Base-by-base conservation (phyloP, 2,113 vertebrate species). In the Catharus minimus region DNA sequence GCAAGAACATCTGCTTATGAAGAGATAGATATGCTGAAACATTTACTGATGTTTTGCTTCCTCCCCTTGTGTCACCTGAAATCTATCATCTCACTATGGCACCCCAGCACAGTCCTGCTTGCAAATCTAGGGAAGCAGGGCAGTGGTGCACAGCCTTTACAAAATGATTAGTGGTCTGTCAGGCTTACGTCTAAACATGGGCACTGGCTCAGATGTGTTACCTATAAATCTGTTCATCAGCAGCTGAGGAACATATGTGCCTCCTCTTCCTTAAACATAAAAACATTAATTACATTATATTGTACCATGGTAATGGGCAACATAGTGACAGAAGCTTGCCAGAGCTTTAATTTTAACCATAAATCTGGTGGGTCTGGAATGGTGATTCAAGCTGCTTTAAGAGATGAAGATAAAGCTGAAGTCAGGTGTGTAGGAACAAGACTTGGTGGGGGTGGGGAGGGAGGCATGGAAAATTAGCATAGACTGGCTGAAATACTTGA, bases 271-370 rank as follows among this genome's bases (percentile, higher is more conserved):
- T 96, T 95, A 93, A 95, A 95, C 94, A 96, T 92, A 94, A 95
- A 96, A 95, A 83, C 96, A 97, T 97, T 96, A 97, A 97, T 97
- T 97, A 96, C 68, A 36, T 89, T 94, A 78, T 81, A 94, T 92
- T 93, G 90, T 95, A 92, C 85, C 89, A 75, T 23, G 57, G 90
- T 88, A 95, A 97, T 66, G 90, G 94, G 94, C 87, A 88, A 52
- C 16, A 2, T 1, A 50, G 93, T 86, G 92, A 88, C 83, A 79
- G 95, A 83, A 75, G 72, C 89, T 96, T 95, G 96, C 93, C 95
- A 95, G 92, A 93, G 90, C 65, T 84, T 92, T 95, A 96, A 93
- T 97, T 95, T 95, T 96, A 90, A 92, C 89, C 5, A 30, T 97
- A 97, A 97, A 96, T 95, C 94, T 96, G 82, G 77, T 74, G 65